Evolutionary conservation across 2,113 vertebrate species (phyloP), one percentile per base, ranked within the genome.

Genomic region (Sporophila hypoxantha): DNA sequence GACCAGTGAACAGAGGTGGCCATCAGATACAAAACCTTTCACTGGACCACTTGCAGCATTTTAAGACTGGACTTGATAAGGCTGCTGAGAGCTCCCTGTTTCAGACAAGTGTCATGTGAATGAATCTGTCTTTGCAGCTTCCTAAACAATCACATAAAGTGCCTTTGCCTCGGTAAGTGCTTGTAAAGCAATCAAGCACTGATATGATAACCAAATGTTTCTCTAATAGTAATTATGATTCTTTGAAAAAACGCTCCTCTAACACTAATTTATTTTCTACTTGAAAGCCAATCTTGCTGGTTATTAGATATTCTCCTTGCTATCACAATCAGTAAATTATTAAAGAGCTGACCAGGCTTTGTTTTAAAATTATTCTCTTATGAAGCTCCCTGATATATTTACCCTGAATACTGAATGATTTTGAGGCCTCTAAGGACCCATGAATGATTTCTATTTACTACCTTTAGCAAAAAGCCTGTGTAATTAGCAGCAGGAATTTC

Each of bases 331-430:
- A 94, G 92, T 97, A 96, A 97, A 97, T 97, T 97, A 97, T 97
- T 97, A 96, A 97, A 96, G 87, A 97, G 95, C 95, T 97, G 96
- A 96, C 95, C 96, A 95, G 94, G 92, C 96, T 97, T 97, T 97
- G 96, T 97, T 97, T 97, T 97, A 97, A 97, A 97, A 91, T 92
- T 77, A 92, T 94, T 96, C 96, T 96, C 92, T 95, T 95, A 94
- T 96, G 95, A 97, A 95, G 89, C 93, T 93, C 85, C 22, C 73
- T 76, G 86, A 96, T 96, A 93, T 93, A 95, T 97, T 96, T 96
- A 96, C 92, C 83, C 86, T 95, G 97, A 97, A 97, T 96, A 96
- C 92, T 66, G 93, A 97, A 95, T 94, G 92, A 88, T 52, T 77
- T 88, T 15, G 21, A 30, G 57, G 89, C 91, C 96, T 96, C 97